These are phyloP conservation scores for Panzeria rudis DNA, from an alignment of 2,888 invertebrate genomes.

Conservation along the genomic window DNA sequence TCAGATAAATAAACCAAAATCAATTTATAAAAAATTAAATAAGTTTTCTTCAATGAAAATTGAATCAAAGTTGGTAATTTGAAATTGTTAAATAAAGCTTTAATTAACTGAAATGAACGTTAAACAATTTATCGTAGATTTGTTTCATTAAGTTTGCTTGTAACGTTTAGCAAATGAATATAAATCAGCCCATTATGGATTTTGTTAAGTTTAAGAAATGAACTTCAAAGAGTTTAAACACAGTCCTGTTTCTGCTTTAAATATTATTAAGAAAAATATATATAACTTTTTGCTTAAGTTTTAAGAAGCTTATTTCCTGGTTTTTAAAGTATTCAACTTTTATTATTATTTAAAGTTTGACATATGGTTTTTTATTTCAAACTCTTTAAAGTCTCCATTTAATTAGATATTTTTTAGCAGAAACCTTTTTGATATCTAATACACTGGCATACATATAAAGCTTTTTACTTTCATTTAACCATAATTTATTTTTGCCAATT, in stretches of 20 bases:
- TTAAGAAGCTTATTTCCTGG: not conserved
- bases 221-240: too few relatives aligned
- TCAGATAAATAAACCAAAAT: not conserved
- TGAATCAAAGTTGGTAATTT: conserved; percentile 1
- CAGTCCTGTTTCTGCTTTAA: too few relatives aligned
- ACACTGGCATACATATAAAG: not conserved
- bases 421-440: not conserved
- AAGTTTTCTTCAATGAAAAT: conserved; percentile 2
- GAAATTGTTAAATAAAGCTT: conserved; percentile 31
- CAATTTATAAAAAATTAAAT: not conserved
- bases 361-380: not conserved
- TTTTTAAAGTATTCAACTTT: not conserved
- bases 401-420: too few relatives aligned
- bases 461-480: conserved; percentile 43
- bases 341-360: not conserved
- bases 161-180: not conserved
- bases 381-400: not conserved
- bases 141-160: not conserved
- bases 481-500: conserved; percentile 42
- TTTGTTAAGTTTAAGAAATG: too few relatives aligned
- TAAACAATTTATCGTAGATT: conserved; percentile 14
- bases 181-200: too few relatives aligned
- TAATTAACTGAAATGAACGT: conserved; percentile 22
- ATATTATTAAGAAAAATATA: too few relatives aligned
- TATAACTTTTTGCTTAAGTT: not conserved